Evolutionary conservation across 2,797 vertebrate genomes (phyloP), one percentile per base, ranked within the genome.

Genomic region (Crocidura indochinensis): DNA sequence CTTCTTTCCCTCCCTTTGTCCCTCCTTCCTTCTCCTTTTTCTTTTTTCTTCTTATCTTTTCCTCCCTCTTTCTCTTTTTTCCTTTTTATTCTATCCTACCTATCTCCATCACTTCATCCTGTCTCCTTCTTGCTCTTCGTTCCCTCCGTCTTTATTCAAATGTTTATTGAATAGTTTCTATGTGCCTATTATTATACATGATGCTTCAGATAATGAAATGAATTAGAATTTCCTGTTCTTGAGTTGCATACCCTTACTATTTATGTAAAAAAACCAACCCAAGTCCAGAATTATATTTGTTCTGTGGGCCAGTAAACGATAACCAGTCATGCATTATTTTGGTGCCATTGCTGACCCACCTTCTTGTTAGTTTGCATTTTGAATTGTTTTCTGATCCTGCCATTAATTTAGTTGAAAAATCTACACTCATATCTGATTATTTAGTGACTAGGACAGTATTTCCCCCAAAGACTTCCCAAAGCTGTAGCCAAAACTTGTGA

Each of bases 1-100:
- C 12, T 24, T 8, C 12, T 2, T 2, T 0, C 6, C 8, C 2
- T 17, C 12, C 14, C 12, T 22, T 22, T 64, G 6, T 31, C 2
- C 11, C 6, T 1, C 19, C 7, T 22, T 20, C 46, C 6, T 27
- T 19, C 10, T 26, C 29, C 20, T 46, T 68, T 22, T 38, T 38
- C 8, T 1, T 56, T 6, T 20, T 8, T 67, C 47, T 29, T 49
- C 20, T 4, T 11, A 27, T 15, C 27, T 0, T n/a, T 22, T 15
- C 10, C n/a, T 29, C 8, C 17, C n/a, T 15, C 46, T 11, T 20
- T 51, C 10, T 38, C 38, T 38, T 38, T 29, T 15, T 51, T 62
- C 60, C 56, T 24, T 8, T 64, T 10, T 60, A 6, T 53, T 10
- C 27, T 10, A n/a, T 67, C 11, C 22, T 8, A 9, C 3, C 3